Base-by-base conservation (phyloP, 2,113 vertebrate species). In the Petaurus breviceps region DNA sequence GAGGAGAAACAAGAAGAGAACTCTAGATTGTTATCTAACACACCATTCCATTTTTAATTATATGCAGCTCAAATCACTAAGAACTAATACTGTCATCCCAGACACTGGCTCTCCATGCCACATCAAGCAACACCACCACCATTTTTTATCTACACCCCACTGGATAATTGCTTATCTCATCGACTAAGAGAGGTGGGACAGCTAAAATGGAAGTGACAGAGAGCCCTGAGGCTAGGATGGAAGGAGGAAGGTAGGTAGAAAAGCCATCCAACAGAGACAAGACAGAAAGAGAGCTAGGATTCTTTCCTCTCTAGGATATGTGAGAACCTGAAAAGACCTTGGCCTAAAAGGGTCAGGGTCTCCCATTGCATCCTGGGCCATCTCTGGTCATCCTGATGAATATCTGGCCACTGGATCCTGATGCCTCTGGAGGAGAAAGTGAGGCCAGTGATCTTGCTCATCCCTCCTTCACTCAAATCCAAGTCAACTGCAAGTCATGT, bases 31-130 rank as follows among this genome's bases (percentile, higher is more conserved):
- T 1, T 52, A 93, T 90, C 54, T 96, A 90, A 23, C 8, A 31
- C 94, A 90, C 89, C 25, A 2, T 22, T 47, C 51, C 51, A 46
- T 43, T 54, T 96, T 94, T 94, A 97, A 95, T 96, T 49, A 97
- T 61, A 90, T 8, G 92, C 95, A 93, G 96, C 54, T 95, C 92
- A 92, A 95, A 95, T 96, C 52, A 91, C 68, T 51, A 90, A 90
- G 93, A 51, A 52, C 43, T 0, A 37, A 95, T 91, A 52, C 54
- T 91, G 77, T 96, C 68, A 37, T 26, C 47, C 53, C 91, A 89
- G 92, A 94, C 54, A 37, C 1, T 19, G 57, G 49, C 61, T 89
- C 77, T 8, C 89, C 8, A 3, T 12, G 7, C 28, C 12, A 55
- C 52, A 51, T 68, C 52, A 54, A 23, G 37, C 47, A 55, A 90